These are phyloP conservation scores for Rallus crepitans DNA, from an alignment of 2,797 vertebrate genomes.

Conservation along the genomic window DNA sequence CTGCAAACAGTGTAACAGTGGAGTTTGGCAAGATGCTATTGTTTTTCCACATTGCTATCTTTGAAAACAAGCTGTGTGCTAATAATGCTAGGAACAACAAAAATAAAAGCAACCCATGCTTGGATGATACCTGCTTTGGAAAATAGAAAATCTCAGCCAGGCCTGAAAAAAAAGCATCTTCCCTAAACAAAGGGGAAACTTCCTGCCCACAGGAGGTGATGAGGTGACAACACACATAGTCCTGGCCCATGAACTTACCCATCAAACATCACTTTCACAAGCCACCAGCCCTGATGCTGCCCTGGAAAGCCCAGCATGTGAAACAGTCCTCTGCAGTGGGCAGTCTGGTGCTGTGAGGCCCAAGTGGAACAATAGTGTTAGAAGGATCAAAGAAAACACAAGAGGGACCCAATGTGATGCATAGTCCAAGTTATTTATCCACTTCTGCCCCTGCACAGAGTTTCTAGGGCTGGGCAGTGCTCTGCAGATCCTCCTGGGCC, in stretches of 20 bases:
- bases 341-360: neutral
- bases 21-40: constrained; percentile 12
- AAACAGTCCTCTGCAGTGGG: neutral
- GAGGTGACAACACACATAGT: accelerated
- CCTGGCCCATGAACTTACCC: neutral
- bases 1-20: neutral
- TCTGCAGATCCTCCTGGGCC: neutral
- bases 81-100: constrained; percentile 33
- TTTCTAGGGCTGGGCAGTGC: neutral
- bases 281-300: neutral
- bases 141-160: neutral
- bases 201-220: neutral
- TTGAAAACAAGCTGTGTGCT: constrained; percentile 56
- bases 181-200: neutral
- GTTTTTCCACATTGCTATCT: constrained; percentile 53
- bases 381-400: neutral
- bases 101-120: neutral
- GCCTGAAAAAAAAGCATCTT: neutral
- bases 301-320: neutral
- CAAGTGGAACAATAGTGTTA: accelerated
- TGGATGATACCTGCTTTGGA: constrained; percentile 10
- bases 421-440: neutral
- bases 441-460: neutral
- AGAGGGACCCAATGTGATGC: neutral
- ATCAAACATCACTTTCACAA: neutral